These are phyloP conservation scores for Hypercompe scribonia DNA, from an alignment of 2,888 invertebrate species.

Conservation along the genomic window DNA sequence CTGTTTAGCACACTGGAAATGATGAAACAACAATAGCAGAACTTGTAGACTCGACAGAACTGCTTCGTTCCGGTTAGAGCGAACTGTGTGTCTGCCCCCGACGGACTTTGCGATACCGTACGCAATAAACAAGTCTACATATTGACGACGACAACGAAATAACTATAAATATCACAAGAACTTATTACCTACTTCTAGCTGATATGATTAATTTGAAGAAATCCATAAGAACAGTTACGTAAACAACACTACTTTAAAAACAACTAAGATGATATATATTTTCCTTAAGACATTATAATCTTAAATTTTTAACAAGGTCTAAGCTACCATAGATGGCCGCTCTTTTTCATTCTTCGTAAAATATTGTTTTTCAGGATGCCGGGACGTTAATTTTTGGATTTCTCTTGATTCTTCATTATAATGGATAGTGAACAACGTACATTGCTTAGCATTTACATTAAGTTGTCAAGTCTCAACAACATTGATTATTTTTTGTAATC, in stretches of 20 bases:
- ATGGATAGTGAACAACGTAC: too few relatives aligned
- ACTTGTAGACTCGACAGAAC: slow-evolving; percentile 55
- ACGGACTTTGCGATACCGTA: slow-evolving; percentile 55
- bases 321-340: too few relatives aligned
- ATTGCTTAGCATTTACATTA: too few relatives aligned
- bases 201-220: background rate
- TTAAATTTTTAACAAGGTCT: too few relatives aligned
- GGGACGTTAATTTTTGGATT: too few relatives aligned
- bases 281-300: too few relatives aligned
- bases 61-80: slow-evolving; percentile 61
- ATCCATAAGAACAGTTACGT: background rate
- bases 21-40: slow-evolving; percentile 62
- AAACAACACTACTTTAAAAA: background rate
- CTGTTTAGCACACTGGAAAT: slow-evolving; percentile 45
- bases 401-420: too few relatives aligned
- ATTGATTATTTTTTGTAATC: too few relatives aligned
- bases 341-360: too few relatives aligned
- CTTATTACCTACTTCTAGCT: slow-evolving; percentile 1
- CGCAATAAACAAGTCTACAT: slow-evolving; percentile 52
- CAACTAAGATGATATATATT: background rate
- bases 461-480: too few relatives aligned
- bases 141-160: slow-evolving; percentile 25
- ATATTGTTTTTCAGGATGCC: too few relatives aligned
- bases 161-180: background rate
- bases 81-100: slow-evolving; percentile 64